Evolutionary conservation across 2,113 vertebrate genomes (phyloP), one percentile per base, ranked within the genome.

Genomic region (Aleadryas rufinucha): DNA sequence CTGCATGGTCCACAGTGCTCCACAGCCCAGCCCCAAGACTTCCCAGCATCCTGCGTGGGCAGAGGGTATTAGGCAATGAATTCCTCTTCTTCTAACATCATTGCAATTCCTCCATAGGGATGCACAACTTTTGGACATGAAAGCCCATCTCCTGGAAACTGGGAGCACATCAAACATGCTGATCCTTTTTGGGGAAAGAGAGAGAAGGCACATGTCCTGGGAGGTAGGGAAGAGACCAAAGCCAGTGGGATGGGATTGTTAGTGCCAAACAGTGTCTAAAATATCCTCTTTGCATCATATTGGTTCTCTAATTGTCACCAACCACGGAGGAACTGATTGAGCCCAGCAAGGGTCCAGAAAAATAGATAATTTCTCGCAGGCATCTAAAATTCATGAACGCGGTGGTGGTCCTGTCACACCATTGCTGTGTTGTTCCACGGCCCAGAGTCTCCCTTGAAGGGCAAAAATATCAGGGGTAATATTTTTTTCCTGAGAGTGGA

Each of bases 251-350:
- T 83, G 85, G 91, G 63, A 84, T 56, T 66, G 77, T 96, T 91
- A 92, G 69, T 98, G 93, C 98, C 97, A 98, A 97, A 93, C 95
- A 85, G 96, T 86, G 94, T 96, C 97, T 97, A 97, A 98, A 98
- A 98, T 97, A 97, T 76, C 93, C 87, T 91, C 47, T 98, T 97
- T 97, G 92, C 93, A 98, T 98, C 97, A 98, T 90, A 96, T 95
- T 91, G 89, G 95, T 95, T 97, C 92, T 97, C 84, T 98, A 98
- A 98, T 98, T 98, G 97, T 97, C 96, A 97, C 97, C 98, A 98
- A 97, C 98, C 96, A 97, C 24, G 4, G 97, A 97, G 97, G 97
- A 95, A 90, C 87, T 97, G 97, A 98, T 98, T 98, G 97, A 98
- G 97, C 97, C 96, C 98, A 98, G 98, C 96, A 54, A 97, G 97